Evolutionary conservation across 1,140 invertebrate genomes (phyloP).

Genomic region (Chironomus striatipennis): DNA sequence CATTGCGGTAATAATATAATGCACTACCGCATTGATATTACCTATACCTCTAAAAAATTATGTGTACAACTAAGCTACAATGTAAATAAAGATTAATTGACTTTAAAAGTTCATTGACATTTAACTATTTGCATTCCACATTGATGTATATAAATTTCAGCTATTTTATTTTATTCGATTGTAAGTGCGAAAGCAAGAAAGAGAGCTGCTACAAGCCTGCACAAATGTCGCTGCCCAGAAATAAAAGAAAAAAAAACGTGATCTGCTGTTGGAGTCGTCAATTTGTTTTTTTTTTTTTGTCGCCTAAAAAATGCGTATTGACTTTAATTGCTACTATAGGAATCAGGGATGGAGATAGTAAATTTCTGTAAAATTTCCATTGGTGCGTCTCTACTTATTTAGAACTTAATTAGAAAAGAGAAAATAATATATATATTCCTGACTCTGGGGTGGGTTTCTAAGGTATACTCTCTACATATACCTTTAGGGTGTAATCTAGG

Average conservation of each 20-base stretch:
- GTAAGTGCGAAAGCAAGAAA: background rate
- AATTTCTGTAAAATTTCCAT: no score
- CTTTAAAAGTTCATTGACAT: conserved; percentile 18
- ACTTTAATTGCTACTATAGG: no score
- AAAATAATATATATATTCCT: no score
- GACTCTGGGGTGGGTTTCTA: no score
- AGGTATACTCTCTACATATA: no score
- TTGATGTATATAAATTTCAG: conserved; percentile 16
- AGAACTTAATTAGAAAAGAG: no score
- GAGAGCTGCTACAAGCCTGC: background rate
- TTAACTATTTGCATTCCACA: conserved; percentile 22
- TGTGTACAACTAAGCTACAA: background rate
- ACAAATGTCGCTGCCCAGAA: background rate
- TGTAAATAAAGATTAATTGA: conserved; percentile 19
- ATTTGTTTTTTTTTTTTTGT: background rate
- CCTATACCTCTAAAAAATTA: background rate
- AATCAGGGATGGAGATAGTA: no score
- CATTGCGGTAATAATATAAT: conserved; percentile 11
- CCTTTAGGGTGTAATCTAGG: no score
- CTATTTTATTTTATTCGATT: conserved; percentile 17
- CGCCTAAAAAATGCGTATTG: no score
- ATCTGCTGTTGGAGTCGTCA: background rate
- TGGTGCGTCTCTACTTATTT: no score
- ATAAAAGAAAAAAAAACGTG: conserved; percentile 2
- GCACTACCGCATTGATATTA: conserved; percentile 3